phyloP scores from a whole-genome alignment of 35 echinoderm and acorn worm species.

The Amphiura filiformis region DNA sequence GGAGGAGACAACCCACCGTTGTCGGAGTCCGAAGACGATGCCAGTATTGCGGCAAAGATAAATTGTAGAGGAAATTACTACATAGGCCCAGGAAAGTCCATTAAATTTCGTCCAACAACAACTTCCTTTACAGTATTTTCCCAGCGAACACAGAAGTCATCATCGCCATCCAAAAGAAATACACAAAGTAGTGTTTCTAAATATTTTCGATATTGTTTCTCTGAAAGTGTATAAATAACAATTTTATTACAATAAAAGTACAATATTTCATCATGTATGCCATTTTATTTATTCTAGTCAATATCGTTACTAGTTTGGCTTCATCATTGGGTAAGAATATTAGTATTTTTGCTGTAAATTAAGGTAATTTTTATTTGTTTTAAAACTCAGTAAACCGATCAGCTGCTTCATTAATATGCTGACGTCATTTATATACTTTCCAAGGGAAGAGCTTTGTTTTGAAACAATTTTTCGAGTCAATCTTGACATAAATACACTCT shows the following conservation, averaged over 20 bases:
- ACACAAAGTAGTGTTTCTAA: not conserved
- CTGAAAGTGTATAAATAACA: not conserved
- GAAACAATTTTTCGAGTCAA: not conserved
- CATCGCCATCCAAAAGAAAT: not conserved
- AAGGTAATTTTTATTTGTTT: not conserved
- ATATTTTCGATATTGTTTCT: not conserved
- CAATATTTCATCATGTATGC: not conserved
- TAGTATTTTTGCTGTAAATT: not conserved
- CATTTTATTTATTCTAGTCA: not conserved
- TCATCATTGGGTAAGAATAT: not conserved
- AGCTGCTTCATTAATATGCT: not conserved
- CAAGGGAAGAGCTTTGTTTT: not conserved
- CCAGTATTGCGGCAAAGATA: constrained; percentile 88
- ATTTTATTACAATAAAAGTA: not conserved
- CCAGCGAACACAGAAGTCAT: not conserved
- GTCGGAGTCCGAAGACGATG: constrained; percentile 99
- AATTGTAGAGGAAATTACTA: not conserved
- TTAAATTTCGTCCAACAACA: not conserved
- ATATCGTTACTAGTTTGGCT: not conserved
- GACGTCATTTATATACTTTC: not conserved
- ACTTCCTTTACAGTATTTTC: not conserved
- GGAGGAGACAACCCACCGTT: constrained; percentile 99
- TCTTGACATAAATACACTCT: no score
- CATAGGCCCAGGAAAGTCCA: not conserved
- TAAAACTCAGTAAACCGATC: not conserved